These are phyloP conservation scores for Caenorhabditis sp. DNA, from an alignment of 2,888 invertebrate species.

Conservation along the genomic window DNA sequence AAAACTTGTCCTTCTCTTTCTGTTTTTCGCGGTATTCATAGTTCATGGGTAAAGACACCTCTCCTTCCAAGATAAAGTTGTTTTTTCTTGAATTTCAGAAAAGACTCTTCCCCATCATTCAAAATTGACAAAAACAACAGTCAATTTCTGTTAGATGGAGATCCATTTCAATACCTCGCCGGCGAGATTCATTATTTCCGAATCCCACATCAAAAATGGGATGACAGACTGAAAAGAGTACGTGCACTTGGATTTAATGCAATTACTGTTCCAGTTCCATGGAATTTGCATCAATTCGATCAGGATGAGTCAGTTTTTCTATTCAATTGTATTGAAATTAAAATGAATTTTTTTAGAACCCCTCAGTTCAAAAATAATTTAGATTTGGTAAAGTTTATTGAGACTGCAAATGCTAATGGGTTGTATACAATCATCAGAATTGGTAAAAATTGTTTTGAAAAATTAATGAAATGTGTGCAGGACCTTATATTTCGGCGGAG, in stretches of 20 bases:
- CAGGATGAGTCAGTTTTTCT: conserved; percentile 40
- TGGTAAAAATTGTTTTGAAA: conserved; percentile 38
- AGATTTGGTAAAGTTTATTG: conserved; percentile 69
- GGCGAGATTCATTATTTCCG: conserved; percentile 90
- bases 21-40: conserved; percentile 1
- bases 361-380: conserved; percentile 31
- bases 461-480: not conserved
- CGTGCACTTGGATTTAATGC: conserved; percentile 66
- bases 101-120: conserved; percentile 56
- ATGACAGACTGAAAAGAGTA: conserved; percentile 89
- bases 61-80: not conserved
- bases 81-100: too few species aligned
- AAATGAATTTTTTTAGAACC: not conserved
- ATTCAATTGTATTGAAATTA: not conserved
- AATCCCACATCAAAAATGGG: conserved; percentile 89
- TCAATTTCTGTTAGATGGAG: conserved; percentile 55
- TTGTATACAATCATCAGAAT: conserved; percentile 73
- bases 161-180: conserved; percentile 86
- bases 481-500: conserved; percentile 78
- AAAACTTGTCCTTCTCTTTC: conserved; percentile 1
- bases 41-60: conserved; percentile 30
- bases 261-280: conserved; percentile 55
- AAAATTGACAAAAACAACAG: conserved; percentile 41
- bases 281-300: conserved; percentile 62
- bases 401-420: conserved; percentile 67